Conservation (phyloP, 2,113 vertebrate species). For the Oostethus manadensis region DNA sequence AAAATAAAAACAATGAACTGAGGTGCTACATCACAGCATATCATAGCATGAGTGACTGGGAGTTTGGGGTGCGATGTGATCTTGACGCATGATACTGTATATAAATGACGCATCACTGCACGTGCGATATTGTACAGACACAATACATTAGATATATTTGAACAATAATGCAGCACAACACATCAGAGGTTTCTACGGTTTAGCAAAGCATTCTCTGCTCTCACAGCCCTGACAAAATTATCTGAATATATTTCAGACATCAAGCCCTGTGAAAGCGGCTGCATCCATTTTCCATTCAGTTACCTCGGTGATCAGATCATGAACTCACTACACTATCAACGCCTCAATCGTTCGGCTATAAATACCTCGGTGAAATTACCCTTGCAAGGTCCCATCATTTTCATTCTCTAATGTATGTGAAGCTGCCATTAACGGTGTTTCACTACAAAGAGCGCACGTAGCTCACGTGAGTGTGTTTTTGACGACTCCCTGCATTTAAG, state of each 20-base stretch:
- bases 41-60: not conserved
- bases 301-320: conserved; percentile 46
- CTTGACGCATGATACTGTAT: too few species aligned
- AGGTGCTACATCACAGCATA: not conserved
- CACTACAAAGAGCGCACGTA: conserved; percentile 57
- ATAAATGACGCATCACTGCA: too few species aligned
- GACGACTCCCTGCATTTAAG: conserved; percentile 64
- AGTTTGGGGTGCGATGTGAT: too few species aligned
- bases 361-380: conserved; percentile 63
- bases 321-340: conserved; percentile 46
- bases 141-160: not conserved
- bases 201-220: not conserved
- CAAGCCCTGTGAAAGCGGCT: conserved; percentile 5
- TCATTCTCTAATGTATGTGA: conserved; percentile 67
- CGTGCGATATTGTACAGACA: too few species aligned
- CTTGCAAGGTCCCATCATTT: conserved; percentile 49
- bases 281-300: conserved; percentile 42
- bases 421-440: conserved; percentile 66
- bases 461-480: conserved; percentile 39
- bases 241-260: conserved; percentile 34
- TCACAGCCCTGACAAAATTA: conserved; percentile 31
- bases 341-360: conserved; percentile 54
- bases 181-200: not conserved
- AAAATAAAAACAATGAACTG: not conserved
- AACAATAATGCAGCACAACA: not conserved